Evolutionary conservation across 2,888 invertebrate species (phyloP), one percentile per base, ranked within the genome.

Genomic region (Tetragonula carbonaria): DNA sequence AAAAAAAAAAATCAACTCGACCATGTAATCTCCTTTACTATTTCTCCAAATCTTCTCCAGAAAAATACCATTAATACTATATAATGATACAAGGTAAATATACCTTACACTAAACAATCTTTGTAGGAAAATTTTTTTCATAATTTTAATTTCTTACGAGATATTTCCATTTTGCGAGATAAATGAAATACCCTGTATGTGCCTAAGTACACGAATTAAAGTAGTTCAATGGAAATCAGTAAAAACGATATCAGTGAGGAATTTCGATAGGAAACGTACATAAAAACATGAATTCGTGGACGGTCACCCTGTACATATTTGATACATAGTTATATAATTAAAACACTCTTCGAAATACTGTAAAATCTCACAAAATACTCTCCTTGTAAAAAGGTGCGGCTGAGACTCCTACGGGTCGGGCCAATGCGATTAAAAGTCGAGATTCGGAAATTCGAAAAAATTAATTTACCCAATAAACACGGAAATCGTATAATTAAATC

Each of bases 321-420:
- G 92, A 92, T 91, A 92, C 92, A 92, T 91, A 93, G 92, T 93
- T 93, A 91, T 92, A 91, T 90, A 93, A 93, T 94, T 92, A 93
- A 94, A 94, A 93, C 92, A 92, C 91, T 93, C 92, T 90, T 93
- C 92, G 91, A 94, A 94, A 94, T 94, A 94, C 94, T 94, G 94
- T 94, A 93, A 94, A 93, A 93, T 94, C 92, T 94, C 93, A 94
- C 92, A 94, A 94, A 94, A 94, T 94, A 94, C 93, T 94, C 91
- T 91, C 93, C 89, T 93, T 90, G 90, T 93, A 92, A 93, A 91
- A 91, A 91, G 88, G 85, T 84, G 87, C 85, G 90, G 90, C 88
- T 90, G 91, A 91, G 88, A 88, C 87, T 90, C 77, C 82, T 90
- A 88, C 81, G 79, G 88, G 74, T 87, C 82, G 88, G 88, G 80